phyloP scores from a whole-genome alignment of 2,888 invertebrate species.

The Ichneumoninae sp. region DNA sequence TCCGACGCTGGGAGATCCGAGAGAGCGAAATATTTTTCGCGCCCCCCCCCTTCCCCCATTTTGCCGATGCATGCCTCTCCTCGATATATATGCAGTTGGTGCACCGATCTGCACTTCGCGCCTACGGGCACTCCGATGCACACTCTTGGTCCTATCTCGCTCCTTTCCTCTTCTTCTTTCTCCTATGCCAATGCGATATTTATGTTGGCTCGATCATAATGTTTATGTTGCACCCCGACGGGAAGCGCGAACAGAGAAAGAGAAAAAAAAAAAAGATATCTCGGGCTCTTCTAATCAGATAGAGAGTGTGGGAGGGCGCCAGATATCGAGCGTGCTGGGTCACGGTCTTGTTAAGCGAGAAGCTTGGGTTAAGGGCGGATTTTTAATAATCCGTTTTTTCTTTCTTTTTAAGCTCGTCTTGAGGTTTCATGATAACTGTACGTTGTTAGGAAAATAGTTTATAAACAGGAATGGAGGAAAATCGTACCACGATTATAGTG shows the following conservation, averaged over 20 bases:
- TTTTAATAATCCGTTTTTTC: neutral
- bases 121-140: conserved; percentile 63
- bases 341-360: conserved; percentile 62
- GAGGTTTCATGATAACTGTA: neutral
- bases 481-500: too few species aligned
- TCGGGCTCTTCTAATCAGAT: conserved; percentile 75
- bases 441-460: too few species aligned
- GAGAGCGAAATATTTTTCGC: conserved; percentile 60
- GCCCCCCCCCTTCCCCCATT: conserved; percentile 14
- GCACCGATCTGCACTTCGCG: conserved; percentile 56
- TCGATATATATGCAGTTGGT: conserved; percentile 45
- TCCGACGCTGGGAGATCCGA: conserved; percentile 17
- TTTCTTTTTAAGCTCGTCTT: neutral
- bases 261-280: conserved; percentile 35
- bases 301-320: conserved; percentile 75
- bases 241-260: conserved; percentile 54
- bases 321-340: conserved; percentile 68
- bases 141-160: conserved; percentile 52
- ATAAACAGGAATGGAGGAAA: too few species aligned
- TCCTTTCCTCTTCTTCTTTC: conserved; percentile 44
- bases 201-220: conserved; percentile 77
- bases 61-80: conserved; percentile 4
- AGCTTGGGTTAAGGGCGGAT: conserved; percentile 13
- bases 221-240: conserved; percentile 72
- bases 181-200: conserved; percentile 65